phyloP scores from a whole-genome alignment of 2,113 vertebrate genomes.

The Peromyscus leucopus region DNA sequence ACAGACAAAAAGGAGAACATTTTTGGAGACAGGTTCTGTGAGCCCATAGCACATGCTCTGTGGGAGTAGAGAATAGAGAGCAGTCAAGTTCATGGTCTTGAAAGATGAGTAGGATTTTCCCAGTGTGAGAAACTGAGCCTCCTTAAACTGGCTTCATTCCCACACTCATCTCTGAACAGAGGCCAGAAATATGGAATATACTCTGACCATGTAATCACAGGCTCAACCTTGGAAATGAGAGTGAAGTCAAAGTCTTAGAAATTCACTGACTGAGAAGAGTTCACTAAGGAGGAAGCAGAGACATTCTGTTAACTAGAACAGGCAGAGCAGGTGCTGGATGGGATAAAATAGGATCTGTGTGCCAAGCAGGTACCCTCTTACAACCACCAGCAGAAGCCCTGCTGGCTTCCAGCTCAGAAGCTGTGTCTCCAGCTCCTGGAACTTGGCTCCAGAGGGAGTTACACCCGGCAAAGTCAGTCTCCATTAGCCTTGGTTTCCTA shows the following conservation, averaged over 20 bases:
- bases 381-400: not conserved
- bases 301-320: not conserved
- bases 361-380: not conserved
- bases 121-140: not conserved
- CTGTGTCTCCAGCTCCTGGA: not conserved
- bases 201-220: not conserved
- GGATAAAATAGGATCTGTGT: not conserved
- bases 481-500: not conserved
- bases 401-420: not conserved
- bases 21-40: fast-evolving
- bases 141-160: not conserved
- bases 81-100: not conserved
- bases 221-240: not conserved
- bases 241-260: not conserved
- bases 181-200: not conserved
- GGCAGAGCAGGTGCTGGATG: not conserved
- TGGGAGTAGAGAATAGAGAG: not conserved
- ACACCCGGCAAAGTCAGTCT: not conserved
- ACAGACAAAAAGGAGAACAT: not conserved
- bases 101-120: not conserved
- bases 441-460: not conserved
- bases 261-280: not conserved
- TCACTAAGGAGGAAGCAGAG: not conserved
- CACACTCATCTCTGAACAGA: not conserved
- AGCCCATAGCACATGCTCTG: not conserved